A percentile compares a stretch with the other conserved stretches of the same genome.
Conservation (phyloP, 2,113 vertebrate species). For the Axis porcinus region DNA sequence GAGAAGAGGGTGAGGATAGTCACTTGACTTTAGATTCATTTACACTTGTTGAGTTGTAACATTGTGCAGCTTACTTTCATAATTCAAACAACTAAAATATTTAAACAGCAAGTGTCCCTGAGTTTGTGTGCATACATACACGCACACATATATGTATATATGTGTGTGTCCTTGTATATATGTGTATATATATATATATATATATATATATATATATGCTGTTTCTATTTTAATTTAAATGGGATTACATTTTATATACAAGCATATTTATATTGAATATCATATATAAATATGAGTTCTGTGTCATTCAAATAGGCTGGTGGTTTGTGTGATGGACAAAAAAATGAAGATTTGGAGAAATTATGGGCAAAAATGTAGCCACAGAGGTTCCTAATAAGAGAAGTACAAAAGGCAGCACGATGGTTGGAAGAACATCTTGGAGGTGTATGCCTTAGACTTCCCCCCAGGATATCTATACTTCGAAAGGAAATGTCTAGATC, state of each 20-base stretch:
- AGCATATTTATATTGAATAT: neutral
- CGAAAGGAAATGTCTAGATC: neutral
- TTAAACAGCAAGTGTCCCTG: neutral
- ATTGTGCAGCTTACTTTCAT: neutral
- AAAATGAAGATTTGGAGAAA: neutral
- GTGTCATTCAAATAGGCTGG: neutral
- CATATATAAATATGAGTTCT: neutral
- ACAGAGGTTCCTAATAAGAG: neutral
- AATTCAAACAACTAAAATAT: neutral
- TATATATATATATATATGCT: neutral
- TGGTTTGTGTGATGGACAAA: neutral
- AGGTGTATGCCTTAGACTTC: neutral
- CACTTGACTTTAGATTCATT: neutral
- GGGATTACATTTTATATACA: neutral
- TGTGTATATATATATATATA: neutral
- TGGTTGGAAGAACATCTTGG: neutral
- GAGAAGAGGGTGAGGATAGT: neutral
- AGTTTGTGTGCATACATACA: neutral
- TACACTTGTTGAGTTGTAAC: neutral
- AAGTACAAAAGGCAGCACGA: neutral
- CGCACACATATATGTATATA: neutral
- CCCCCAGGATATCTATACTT: neutral
- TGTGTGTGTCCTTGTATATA: no score
- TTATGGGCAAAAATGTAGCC: neutral
- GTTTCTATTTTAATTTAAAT: slow-evolving; percentile 12